Evolutionary conservation across 2,888 invertebrate species (phyloP).

Genomic region (Dicranocentrus wangi): DNA sequence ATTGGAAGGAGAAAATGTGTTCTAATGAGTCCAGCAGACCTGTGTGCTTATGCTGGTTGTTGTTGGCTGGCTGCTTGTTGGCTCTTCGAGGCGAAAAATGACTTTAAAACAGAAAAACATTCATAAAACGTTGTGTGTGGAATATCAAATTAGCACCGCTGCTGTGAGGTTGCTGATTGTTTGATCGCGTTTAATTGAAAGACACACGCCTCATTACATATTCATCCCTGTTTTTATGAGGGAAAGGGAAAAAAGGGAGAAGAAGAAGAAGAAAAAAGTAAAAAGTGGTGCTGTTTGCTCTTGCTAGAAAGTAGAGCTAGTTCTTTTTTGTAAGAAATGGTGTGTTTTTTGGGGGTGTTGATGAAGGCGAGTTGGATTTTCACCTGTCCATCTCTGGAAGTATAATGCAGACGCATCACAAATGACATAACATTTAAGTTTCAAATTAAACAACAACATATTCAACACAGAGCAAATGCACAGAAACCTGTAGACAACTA

Average conservation of each 20-base stretch:
- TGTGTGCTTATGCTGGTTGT: neutral
- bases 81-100: conserved; percentile 12
- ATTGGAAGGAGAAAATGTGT: neutral
- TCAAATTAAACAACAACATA: too few species aligned
- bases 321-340: too few species aligned
- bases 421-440: too few species aligned
- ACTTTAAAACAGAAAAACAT: conserved; percentile 24
- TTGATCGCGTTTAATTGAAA: conserved; percentile 58
- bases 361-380: too few species aligned
- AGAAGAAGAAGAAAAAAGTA: neutral
- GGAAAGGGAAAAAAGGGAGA: too few species aligned
- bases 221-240: conserved; percentile 32
- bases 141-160: conserved; percentile 45
- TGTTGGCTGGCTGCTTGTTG: neutral
- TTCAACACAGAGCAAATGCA: too few species aligned
- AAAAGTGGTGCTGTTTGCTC: neutral
- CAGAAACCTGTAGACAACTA: too few species aligned
- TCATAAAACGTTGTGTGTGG: conserved; percentile 45
- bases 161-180: conserved; percentile 40
- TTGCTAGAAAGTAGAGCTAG: too few species aligned
- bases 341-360: too few species aligned
- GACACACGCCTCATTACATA: conserved; percentile 60
- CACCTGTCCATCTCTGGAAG: too few species aligned
- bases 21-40: conserved; percentile 16
- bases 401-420: too few species aligned